Evolutionary conservation across 2,797 vertebrate species (phyloP), one percentile per base, ranked within the genome.

Genomic region (Zalophus californianus): DNA sequence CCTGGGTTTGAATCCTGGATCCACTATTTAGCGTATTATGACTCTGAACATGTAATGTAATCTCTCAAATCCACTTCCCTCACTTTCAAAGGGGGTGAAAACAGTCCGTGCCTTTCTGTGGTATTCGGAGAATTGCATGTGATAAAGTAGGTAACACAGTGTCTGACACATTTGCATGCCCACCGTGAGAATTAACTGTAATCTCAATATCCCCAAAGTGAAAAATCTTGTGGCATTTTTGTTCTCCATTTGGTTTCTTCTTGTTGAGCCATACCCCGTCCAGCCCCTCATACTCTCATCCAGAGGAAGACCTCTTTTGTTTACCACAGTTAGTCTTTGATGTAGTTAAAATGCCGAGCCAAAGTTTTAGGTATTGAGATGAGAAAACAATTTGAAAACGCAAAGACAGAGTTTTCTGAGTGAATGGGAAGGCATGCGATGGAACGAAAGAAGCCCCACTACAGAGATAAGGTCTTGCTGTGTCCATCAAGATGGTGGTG

Each of bases 41-140:
- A 79, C 38, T 25, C 79, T 52, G 32, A 54, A 2, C 5, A 12
- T 66, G 23, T 27, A 52, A 94, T 41, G 50, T 62, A 58, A 35
- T 54, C 44, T 94, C 78, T 89, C 44, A 75, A 27, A n/a, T 78
- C 70, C 23, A 58, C 32, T 48, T 60, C 6, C 48, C 13, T 86
- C 52, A 27, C 18, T 93, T 92, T 92, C 41, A 62, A 35, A 79
- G n/a, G 23, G 16, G 23, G 25, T 32, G n/a, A 50, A 79, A 94
- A 75, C 32, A 83, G 32, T 64, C 27, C 0, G 0, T 20, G 29
- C 10, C 9, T 91, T 72, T 27, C 21, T 68, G 72, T 72, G 56
- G 72, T 86, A n/a, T 48, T 78, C 35, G 68, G 35, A 48, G 44
- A 18, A 80, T 80, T 68, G 41, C 58, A 32, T 27, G 1, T 91